These are phyloP conservation scores for Eonycteris spelaea DNA, from an alignment of 2,113 vertebrate species.

Conservation along the genomic window DNA sequence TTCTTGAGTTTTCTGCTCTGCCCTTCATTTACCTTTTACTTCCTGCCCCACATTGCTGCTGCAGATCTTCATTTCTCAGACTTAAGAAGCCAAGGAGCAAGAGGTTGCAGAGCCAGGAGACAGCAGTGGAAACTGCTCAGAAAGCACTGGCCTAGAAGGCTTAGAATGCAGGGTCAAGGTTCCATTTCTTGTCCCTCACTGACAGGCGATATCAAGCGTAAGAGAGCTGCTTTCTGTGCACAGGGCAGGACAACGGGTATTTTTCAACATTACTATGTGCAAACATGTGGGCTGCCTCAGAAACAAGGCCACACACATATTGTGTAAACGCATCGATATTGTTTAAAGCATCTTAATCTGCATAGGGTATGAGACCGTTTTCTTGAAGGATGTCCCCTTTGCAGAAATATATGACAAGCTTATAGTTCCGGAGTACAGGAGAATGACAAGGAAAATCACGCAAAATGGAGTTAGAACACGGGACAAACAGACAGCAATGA, in stretches of 20 bases:
- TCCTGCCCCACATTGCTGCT: not conserved
- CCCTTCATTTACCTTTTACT: not conserved
- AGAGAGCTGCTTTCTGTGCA: not conserved
- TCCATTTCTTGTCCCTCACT: not conserved
- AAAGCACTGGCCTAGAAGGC: not conserved
- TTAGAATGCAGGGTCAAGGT: not conserved
- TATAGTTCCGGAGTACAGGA: not conserved
- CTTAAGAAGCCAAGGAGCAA: not conserved
- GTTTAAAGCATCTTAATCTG: not conserved
- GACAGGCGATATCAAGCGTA: not conserved
- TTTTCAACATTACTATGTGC: not conserved
- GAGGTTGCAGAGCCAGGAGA: not conserved
- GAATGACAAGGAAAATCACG: not conserved
- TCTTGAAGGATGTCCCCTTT: not conserved
- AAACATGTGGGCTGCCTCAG: not conserved
- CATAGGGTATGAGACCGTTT: not conserved
- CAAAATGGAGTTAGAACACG: not conserved
- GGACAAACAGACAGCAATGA: not conserved
- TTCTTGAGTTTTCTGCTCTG: not conserved
- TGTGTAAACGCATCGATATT: not conserved
- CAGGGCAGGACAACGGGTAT: rapidly evolving
- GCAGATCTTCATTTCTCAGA: not conserved
- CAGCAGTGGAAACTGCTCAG: not conserved
- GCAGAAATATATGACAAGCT: not conserved
- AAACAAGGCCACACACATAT: not conserved